Evolutionary conservation across 2,888 invertebrate species (phyloP), one percentile per base, ranked within the genome.

Genomic region (Piscicola geometra): DNA sequence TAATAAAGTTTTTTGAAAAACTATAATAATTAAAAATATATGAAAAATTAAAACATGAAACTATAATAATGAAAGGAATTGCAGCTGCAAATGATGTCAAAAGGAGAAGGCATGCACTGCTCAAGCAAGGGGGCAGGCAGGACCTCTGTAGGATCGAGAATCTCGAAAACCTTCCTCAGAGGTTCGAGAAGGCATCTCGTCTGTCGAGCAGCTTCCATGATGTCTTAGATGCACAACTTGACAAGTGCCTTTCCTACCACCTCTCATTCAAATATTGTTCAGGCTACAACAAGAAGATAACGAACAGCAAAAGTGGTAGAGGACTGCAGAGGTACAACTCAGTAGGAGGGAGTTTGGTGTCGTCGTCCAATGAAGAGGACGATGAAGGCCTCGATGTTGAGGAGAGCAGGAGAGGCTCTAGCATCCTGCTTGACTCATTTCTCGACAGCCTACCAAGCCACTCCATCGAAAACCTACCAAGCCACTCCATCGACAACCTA

Each of bases 291-390:
- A 15, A 3, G 15, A 56, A 25, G n/a, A 56, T 25, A 5, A n/a
- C 9, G 3, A n/a, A 18, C n/a, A 18, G 15, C n/a, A 56, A 25
- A 5, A 56, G 25, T 56, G 25, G 25, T 3, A 5, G 21, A 21
- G n/a, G 60, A 18, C 15, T 56, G n/a, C 9, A 56, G 60, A 56
- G 60, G 25, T 56, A 56, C 60, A 56, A 56, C n/a, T 56, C 60
- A 3, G n/a, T 56, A 18, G 60, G 25, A 56, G 60, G 60, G n/a
- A 56, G 60, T 56, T 21, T 56, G n/a, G n/a, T 56, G 9, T 56
- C 60, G 25, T 56, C 60, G n/a, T 56, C 60, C 3, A 56, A 56
- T 56, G 60, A 56, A 3, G 60, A 56, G n/a, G 60, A 56, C 3
- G 21, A 56, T 56, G 5, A 56, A 5, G 25, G 3, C 12, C 3